Conservation (phyloP, 1,140 invertebrate species). For the Helicoverpa armigera region DNA sequence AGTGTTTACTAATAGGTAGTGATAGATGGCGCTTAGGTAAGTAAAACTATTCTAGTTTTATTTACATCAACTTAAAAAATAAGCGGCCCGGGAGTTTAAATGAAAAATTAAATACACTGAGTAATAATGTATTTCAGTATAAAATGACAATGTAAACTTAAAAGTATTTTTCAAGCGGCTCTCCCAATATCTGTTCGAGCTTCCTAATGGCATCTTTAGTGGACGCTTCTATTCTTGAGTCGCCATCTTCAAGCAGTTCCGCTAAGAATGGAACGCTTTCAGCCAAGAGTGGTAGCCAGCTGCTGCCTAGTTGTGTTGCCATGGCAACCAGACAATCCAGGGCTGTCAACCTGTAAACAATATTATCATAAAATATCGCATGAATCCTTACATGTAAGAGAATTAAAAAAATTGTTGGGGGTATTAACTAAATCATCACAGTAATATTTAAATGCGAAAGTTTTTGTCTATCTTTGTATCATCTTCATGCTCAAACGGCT, state of each 20-base stretch:
- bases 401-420: too few relatives aligned
- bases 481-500: too few relatives aligned
- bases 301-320: slow-evolving; percentile 92
- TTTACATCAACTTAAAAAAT: too few relatives aligned
- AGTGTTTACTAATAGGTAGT: too few relatives aligned
- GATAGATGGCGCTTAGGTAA: background rate
- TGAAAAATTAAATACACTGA: too few relatives aligned
- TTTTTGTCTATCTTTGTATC: too few relatives aligned
- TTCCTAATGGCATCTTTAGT: slow-evolving; percentile 92
- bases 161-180: slow-evolving; percentile 95
- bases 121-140: background rate
- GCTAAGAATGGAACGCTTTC: slow-evolving; percentile 95
- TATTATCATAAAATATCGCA: slow-evolving; percentile 15
- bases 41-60: background rate
- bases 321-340: slow-evolving; percentile 90
- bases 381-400: too few relatives aligned
- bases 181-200: slow-evolving; percentile 93
- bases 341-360: slow-evolving; percentile 75
- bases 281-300: slow-evolving; percentile 92
- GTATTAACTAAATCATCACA: too few relatives aligned
- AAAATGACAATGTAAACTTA: slow-evolving; percentile 76
- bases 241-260: slow-evolving; percentile 94
- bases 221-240: slow-evolving; percentile 91
- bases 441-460: too few relatives aligned
- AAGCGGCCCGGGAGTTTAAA: too few relatives aligned